Evolutionary conservation across 1,140 invertebrate species (phyloP), one percentile per base, ranked within the genome.

Genomic region (Diorhabda elongata): DNA sequence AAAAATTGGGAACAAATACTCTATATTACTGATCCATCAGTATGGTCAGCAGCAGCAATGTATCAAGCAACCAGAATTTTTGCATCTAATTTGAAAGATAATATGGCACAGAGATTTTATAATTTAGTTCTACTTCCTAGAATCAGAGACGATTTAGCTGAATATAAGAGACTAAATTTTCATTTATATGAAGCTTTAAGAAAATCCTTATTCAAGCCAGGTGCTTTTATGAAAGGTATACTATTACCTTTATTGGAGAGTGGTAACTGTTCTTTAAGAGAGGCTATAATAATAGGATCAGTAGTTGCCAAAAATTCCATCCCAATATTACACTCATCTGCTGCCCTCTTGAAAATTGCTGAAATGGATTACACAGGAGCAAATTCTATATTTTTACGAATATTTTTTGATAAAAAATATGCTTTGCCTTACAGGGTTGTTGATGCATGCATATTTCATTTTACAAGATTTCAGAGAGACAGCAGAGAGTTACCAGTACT

Each of bases 281-380:
- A 99, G 85, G 97, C 98, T 0, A 91, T 96, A 43, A 98, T 99
- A 66, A 83, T 99, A 71, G 92, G 96, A 3, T 97, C 96, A 56
- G 92, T 99, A 0, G 79, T 99, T 44, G 88, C 90, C 0, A 92
- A 94, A 73, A 95, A 92, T 81, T 97, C 96, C 0, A 95, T 99
- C 59, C 97, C 98, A 3, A 90, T 98, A 64, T 84, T 98, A n/a
- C 97, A 99, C 82, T 98, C 97, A 0, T 92, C 94, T 61, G 97
- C 97, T 9, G 95, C 96, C 42, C 89, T 99, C 74, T 81, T 97
- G 2, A 97, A 95, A 85, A 95, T 99, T 69, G 96, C 97, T 44
- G 95, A 98, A 84, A 98, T 99, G 96, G 93, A 94, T 72, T 99
- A 99, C 78, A 94, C 89, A 61, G 97, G 97, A n/a, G 95, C 97